Evolutionary conservation across 2,888 invertebrate genomes (phyloP).

Genomic region (Azorinus chamasolen): DNA sequence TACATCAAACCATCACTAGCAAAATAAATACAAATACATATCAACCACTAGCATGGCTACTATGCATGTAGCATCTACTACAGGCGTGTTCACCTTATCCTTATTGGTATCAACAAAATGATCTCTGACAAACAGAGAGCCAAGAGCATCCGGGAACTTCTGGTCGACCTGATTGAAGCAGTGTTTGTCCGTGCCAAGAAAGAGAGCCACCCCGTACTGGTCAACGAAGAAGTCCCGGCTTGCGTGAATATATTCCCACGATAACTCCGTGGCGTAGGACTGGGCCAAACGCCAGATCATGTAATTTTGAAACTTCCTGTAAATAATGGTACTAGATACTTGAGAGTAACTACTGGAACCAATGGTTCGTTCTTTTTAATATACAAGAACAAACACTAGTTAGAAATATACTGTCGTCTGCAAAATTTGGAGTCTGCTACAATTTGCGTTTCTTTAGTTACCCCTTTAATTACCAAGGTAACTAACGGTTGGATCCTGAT

Average conservation of each 20-base stretch:
- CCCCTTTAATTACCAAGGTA: no score
- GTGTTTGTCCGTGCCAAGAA: constrained; percentile 75
- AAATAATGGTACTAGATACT: constrained; percentile 33
- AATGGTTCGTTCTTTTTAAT: no score
- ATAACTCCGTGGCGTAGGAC: constrained; percentile 88
- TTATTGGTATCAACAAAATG: constrained; percentile 77
- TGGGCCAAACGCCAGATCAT: constrained; percentile 89
- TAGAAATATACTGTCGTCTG: no score
- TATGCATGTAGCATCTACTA: no score
- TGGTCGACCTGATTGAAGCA: constrained; percentile 70
- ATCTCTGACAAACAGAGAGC: constrained; percentile 73
- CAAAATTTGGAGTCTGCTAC: no score
- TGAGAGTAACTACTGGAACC: no score
- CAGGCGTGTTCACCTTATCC: constrained; percentile 65
- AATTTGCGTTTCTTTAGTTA: no score
- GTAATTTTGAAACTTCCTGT: constrained; percentile 88
- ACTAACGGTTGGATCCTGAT: no score
- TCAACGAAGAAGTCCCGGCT: constrained; percentile 77
- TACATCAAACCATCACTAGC: no score
- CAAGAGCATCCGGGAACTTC: constrained; percentile 75
- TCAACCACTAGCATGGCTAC: no score
- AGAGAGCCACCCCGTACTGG: constrained; percentile 68
- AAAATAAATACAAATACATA: no score
- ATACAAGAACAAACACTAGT: no score
- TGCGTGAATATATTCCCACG: constrained; percentile 86